Base-by-base conservation (phyloP, 2,113 vertebrate species). In the Dendropsophus ebraccatus region DNA sequence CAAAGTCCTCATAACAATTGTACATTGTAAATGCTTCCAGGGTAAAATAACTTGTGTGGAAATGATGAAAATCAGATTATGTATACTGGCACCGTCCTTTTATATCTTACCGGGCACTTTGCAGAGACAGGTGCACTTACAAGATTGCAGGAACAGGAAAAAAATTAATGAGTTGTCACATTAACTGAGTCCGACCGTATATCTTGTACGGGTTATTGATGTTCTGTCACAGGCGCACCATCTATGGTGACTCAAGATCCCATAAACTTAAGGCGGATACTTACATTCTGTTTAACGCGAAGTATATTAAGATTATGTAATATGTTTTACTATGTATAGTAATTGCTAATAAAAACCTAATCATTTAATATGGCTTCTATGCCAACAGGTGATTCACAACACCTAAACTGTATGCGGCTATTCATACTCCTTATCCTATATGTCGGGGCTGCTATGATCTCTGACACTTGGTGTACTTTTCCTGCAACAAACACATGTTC, bases 161-260 rank as follows among this genome's bases (percentile, higher is more conserved):
- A 37, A 74, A 74, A 47, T 49, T 74, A 74, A 74, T 49, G 72
- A 74, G 72, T 74, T 74, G 72, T 74, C 72, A 45, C 72, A 74
- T 49, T 74, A 74, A 49, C 72, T 47, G 72, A 45, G 49, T 49
- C 72, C 72, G 23, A 47, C 37, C 41, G 41, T 74, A 74, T 74
- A 74, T 74, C 37, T 45, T 74, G 67, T 41, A 70, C 35, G 41
- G 1, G 72, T 74, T 74, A 74, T 74, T 74, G 72, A 74, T 74
- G 72, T 41, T 47, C 72, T 74, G 41, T 45, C 72, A 47, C 23
- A n/a, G 21, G 25, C 37, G 4, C 67, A 12, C 67, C 67, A 41
- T 74, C 41, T 74, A 49, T 49, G 41, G 72, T 49, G 23, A 74
- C 72, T 74, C 37, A n/a, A 49, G 23, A 74, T 47, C 72, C 41